Evolutionary conservation across 35 echinoderm and acorn worm species (phyloP), one percentile per base, ranked within the genome.

Genomic region (Amphiura filiformis): DNA sequence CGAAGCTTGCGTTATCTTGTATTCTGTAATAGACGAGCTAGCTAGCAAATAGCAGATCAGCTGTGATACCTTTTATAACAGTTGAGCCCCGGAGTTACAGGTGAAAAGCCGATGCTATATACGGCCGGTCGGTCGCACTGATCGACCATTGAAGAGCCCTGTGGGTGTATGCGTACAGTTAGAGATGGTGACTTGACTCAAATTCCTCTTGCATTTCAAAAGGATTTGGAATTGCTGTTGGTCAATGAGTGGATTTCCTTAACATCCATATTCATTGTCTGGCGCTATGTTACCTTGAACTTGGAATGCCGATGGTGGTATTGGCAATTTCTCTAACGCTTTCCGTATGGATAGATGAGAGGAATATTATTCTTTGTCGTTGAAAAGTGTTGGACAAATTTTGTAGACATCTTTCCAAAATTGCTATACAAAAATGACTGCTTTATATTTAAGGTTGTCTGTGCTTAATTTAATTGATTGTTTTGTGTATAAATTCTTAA

Each of bases 11-110:
- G 61, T 70, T 70, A 70, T 70, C 61, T 26, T 70, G 61, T 70
- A 70, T 5, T 70, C 61, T 70, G 28, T 70, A 70, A 70, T 70
- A 70, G 61, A 70, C 61, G 28, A 70, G 61, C 28, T 70, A 52
- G 44, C 44, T 52, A 30, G 61, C 61, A n/a, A 70, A 5, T 70
- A 70, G 61, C 61, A 70, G 61, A 70, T 70, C 61, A 70, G 61
- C 17, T 70, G 61, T 70, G 61, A 70, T 70, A 70, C 61, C 61
- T 70, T 70, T 70, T 70, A 70, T 70, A 70, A 30, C 61, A 70
- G 61, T 70, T 70, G 61, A 70, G 61, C 61, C 61, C 61, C 61
- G 17, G 26, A 70, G 61, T 70, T 70, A 70, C 61, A 70, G 61
- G 61, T 70, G 61, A 70, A 70, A 70, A 26, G 61, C 61, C 61